Base-by-base conservation (phyloP, 2,888 invertebrate species). In the Auanema freiburgensis region DNA sequence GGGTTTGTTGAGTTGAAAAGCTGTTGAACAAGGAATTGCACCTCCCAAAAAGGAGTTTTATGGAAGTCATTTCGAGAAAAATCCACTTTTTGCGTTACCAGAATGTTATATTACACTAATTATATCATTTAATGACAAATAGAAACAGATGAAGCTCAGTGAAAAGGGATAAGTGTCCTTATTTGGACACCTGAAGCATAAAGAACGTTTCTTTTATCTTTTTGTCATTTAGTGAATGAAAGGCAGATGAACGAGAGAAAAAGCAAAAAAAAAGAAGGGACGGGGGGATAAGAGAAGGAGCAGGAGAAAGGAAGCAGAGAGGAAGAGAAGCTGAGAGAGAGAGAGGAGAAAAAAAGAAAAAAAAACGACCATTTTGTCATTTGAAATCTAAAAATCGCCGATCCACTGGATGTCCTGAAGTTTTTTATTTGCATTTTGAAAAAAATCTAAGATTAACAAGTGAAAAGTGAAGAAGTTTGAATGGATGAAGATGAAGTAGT, bases 111-210 rank as follows among this genome's bases (percentile, higher is more conserved):
- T 33, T 33, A 33, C 3, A 5, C 33, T 33, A 33, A 33, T 33
- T 33, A 33, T 33, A 33, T 33, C 4, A 33, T 33, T 33, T 33
- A 33, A 33, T 33, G 46, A 46, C 16, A 46, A 21, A 46, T 16
- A 46, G 46, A 46, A 21, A 46, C 16, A 46, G 46, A 41, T 33
- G 41, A 23, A 55, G 40, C 25, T 16, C n/a, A 2, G 5, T 24
- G n/a, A 16, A 54, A 4, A 57, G 46, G 21, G 43, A 18, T 18
- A 57, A n/a, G n/a, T n/a, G n/a, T n/a, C 40, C 18, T 25, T 49
- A 25, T 24, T 25, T 23, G 52, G 14, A 58, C 10, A 40, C 16
- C 12, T 24, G 52, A 59, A 59, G 23, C 50, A 50, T 51, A 33
- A 59, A 41, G 41, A 49, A 43, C 40, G 42, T 49, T 0, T 6